Evolutionary conservation across 2,113 vertebrate species (phyloP).

Genomic region (Struthidea cinerea): DNA sequence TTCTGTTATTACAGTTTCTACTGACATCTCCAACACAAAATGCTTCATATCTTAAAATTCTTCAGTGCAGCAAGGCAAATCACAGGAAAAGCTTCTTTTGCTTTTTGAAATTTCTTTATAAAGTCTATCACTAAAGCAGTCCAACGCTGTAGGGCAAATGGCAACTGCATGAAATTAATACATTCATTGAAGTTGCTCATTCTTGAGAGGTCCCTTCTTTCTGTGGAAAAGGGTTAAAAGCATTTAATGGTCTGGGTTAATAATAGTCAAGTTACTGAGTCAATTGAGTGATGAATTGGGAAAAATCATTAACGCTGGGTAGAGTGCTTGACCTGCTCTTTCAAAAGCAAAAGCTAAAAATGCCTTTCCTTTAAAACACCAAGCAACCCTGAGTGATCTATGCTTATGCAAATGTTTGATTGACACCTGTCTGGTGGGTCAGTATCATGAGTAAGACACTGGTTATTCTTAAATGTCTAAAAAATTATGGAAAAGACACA

Average conservation of each 20-base stretch:
- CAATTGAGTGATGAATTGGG: background rate
- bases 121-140: background rate
- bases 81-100: background rate
- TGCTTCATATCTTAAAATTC: background rate
- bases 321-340: conserved; percentile 1
- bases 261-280: conserved; percentile 24
- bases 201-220: background rate
- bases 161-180: conserved; percentile 36
- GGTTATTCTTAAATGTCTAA: background rate
- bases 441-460: background rate
- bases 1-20: background rate
- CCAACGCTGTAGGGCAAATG: background rate
- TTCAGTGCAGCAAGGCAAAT: background rate
- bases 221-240: conserved; percentile 34
- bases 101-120: background rate
- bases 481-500: background rate
- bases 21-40: background rate
- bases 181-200: background rate
- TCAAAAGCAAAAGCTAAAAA: conserved; percentile 29
- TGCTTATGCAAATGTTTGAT: background rate
- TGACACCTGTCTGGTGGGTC: background rate
- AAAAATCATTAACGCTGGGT: background rate
- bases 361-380: background rate
- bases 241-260: conserved; percentile 38
- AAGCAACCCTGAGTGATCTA: background rate